Base-by-base conservation (phyloP, 2,888 invertebrate genomes). In the Hyalella azteca region DNA sequence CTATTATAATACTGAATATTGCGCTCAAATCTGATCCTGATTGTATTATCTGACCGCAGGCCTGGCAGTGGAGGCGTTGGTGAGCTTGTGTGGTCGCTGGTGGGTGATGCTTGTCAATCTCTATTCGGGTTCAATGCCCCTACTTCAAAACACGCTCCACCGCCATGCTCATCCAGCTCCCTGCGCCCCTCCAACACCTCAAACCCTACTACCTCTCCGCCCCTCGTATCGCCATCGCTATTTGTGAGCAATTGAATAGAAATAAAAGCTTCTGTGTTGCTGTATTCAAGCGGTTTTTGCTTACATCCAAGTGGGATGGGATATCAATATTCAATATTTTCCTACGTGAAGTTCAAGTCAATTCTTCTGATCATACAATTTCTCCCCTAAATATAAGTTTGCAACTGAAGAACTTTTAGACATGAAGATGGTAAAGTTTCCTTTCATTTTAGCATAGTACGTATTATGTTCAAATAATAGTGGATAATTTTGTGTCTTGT, bases 31-130 rank as follows among this genome's bases (percentile, higher is more conserved):
- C n/a, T n/a, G n/a, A n/a, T n/a, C n/a, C n/a, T n/a, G n/a, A n/a
- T n/a, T n/a, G n/a, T n/a, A 45, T 45, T 45, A 45, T 15, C 15
- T 45, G 11, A 45, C 15, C 15, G 9, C 66, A 66, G 66, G 66
- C 66, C 66, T 5, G 66, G 66, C 3, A 66, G 66, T 19, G 36
- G 66, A 13, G 59, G 59, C 7, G 75, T 75, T 22, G 36, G 41
- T 3, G 75, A 75, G 29, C 45, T 75, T 3, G 75, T 75, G 40
- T 75, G 75, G 75, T 45, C 40, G 13, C 45, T 75, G n/a, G 75
- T 75, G 75, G 75, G 45, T 32, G 75, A 39, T 32, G 75, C 75
- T 26, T 75, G 75, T 39, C 75, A 75, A 45, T 45, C 40, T 5
- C 75, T 75, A 9, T 75, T 75, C 29, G 75, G 75, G 11, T 75